Base-by-base conservation (phyloP, 2,113 vertebrate species). In the Carassius auratus region DNA sequence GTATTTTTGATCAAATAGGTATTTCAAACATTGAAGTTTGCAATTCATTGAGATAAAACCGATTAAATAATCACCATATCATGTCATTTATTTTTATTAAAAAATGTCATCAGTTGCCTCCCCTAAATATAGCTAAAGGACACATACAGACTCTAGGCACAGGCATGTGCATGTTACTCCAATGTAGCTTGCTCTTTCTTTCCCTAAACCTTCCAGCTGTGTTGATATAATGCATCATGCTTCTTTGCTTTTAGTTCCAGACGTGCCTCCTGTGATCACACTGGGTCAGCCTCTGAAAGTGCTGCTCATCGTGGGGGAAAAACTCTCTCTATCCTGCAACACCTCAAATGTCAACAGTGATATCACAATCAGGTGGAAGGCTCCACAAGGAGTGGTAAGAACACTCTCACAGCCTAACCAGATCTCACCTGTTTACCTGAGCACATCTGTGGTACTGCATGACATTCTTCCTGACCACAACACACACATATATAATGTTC, bases 321-420 rank as follows among this genome's bases (percentile, higher is more conserved):
- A 89, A 17, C 96, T 99, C 86, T 91, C 94, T 10, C 94, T 98
- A 86, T 94, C 64, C 0, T 99, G 98, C 87, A 92, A 90, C 85
- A 96, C 97, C 85, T 95, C 91, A 0, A 98, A 99, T 42, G 95
- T 98, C 89, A 96, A 98, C 50, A 95, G 95, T 80, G 95, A 96
- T 0, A 96, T 99, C 75, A 42, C 86, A 17, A 62, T 97, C 9
- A 90, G 91, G 26, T 99, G 97, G 98, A 89, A 93, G 87, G 89
- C 91, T 87, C 95, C 91, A 1, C 91, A 69, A 66, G 93, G 87
- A 59, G 95, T 89, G 94, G 98, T 99, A 91, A 96, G 97, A 83
- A 6, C 55, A 57, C 55, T 57, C 55, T 88, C 61, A 30, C 17
- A 42, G 36, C 13, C 59, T 33, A 13, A 26, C 74, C 15, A 7